A percentile compares a stretch with the other conserved stretches of the same genome.
Evolutionary conservation across 2,113 vertebrate species (phyloP).

Genomic region (Diphyllodes magnificus): DNA sequence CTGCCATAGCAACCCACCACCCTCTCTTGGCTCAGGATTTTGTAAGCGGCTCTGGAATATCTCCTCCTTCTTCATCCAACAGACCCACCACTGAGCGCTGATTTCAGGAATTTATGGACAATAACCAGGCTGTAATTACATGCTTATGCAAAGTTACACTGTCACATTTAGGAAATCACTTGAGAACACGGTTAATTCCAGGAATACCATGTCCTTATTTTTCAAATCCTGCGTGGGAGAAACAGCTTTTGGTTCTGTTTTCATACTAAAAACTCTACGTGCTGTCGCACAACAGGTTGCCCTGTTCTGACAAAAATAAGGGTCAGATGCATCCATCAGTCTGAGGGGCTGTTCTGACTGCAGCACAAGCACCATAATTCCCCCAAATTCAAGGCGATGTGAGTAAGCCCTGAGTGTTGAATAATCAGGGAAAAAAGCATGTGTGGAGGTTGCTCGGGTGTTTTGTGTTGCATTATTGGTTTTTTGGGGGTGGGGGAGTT

Average conservation of each 20-base stretch:
- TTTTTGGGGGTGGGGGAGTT: neutral
- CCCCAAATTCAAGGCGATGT: neutral
- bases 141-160: neutral
- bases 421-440: neutral
- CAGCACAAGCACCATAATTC: neutral
- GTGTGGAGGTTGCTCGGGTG: neutral
- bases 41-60: neutral
- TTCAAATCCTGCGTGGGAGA: neutral
- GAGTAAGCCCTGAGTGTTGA: neutral
- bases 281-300: neutral
- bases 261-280: neutral
- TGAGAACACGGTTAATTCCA: neutral
- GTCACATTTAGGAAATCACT: neutral
- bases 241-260: neutral
- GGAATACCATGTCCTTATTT: neutral
- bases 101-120: neutral
- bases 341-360: neutral
- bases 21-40: neutral
- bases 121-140: neutral
- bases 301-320: neutral
- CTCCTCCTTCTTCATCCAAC: neutral
- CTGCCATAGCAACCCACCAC: accelerated
- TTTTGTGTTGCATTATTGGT: neutral
- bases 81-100: neutral
- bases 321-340: neutral